Evolutionary conservation across 2,113 vertebrate species (phyloP).

Genomic region (Hippocampus zosterae): DNA sequence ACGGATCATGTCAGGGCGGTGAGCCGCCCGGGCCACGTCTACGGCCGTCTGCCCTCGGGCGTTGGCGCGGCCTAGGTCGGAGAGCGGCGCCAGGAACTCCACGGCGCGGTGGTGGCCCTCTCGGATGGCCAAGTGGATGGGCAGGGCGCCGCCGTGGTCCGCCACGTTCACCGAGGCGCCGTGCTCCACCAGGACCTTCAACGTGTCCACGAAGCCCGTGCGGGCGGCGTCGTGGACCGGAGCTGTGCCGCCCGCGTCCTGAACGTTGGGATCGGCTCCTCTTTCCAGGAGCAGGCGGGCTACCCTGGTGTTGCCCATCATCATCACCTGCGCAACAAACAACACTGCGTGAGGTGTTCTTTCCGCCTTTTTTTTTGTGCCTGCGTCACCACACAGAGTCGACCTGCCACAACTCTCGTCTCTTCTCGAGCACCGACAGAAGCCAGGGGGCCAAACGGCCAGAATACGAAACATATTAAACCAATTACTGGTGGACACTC

Average conservation of each 20-base stretch:
- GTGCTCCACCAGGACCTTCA: slow-evolving; percentile 77
- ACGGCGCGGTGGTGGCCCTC: slow-evolving; percentile 78
- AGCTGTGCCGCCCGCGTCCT: slow-evolving; percentile 77
- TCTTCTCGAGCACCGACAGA: too few species aligned
- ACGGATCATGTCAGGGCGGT: slow-evolving; percentile 63
- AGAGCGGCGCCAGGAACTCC: slow-evolving; percentile 75
- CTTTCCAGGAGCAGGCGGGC: slow-evolving; percentile 81
- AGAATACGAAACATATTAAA: too few species aligned
- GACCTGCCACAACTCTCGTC: too few species aligned
- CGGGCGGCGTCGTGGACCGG: slow-evolving; percentile 84
- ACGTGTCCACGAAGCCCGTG: slow-evolving; percentile 82
- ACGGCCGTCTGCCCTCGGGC: slow-evolving; percentile 72
- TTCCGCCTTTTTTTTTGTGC: background rate
- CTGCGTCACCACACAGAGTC: background rate
- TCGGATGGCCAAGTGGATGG: slow-evolving; percentile 79
- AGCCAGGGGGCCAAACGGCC: too few species aligned
- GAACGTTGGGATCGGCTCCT: slow-evolving; percentile 82
- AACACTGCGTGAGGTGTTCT: background rate
- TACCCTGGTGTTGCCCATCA: slow-evolving; percentile 80
- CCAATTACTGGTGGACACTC: too few species aligned
- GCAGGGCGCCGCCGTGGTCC: slow-evolving; percentile 74
- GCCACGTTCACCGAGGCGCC: slow-evolving; percentile 79
- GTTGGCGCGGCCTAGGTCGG: slow-evolving; percentile 76
- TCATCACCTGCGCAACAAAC: slow-evolving; percentile 78
- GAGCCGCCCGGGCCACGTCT: slow-evolving; percentile 70